Conservation (phyloP, 2,888 invertebrate species). For the Chouioia cunea region DNA sequence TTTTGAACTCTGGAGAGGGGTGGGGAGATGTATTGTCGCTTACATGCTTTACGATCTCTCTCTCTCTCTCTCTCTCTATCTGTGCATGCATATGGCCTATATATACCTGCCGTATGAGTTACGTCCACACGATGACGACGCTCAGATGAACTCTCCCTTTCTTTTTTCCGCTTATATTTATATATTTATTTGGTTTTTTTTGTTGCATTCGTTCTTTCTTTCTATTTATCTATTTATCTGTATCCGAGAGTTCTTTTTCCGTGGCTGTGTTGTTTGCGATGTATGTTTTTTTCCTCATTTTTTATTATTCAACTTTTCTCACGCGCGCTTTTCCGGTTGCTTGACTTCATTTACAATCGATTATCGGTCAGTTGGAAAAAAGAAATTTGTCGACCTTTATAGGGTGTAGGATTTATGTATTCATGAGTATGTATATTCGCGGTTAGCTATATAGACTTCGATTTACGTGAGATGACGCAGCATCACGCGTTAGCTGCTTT, state of each 20-base stretch:
- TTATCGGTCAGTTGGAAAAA: constrained; percentile 24
- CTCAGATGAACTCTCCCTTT: constrained; percentile 32
- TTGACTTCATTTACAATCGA: constrained; percentile 30
- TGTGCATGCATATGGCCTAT: neutral
- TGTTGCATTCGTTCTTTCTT: constrained; percentile 5
- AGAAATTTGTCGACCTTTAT: constrained; percentile 12
- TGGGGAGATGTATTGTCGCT: constrained; percentile 55
- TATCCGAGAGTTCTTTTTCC: constrained; percentile 2
- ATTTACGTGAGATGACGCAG: neutral
- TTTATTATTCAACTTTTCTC: constrained; percentile 6
- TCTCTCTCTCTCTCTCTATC: constrained; percentile 26
- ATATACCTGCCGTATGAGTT: neutral
- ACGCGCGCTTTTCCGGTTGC: constrained; percentile 4
- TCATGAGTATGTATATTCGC: neutral
- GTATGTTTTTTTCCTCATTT: neutral
- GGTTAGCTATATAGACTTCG: neutral
- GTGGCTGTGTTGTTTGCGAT: constrained; percentile 8
- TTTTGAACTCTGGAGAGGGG: constrained; percentile 12
- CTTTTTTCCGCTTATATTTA: constrained; percentile 8
- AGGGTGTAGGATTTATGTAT: constrained; percentile 22
- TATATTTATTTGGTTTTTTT: constrained; percentile 23
- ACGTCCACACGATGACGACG: constrained; percentile 44
- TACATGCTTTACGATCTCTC: constrained; percentile 59
- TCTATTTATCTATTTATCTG: too few relatives aligned
- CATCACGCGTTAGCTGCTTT: neutral